Evolutionary conservation across 2,888 invertebrate species (phyloP).

Genomic region (Dasysyrphus albostriatus): DNA sequence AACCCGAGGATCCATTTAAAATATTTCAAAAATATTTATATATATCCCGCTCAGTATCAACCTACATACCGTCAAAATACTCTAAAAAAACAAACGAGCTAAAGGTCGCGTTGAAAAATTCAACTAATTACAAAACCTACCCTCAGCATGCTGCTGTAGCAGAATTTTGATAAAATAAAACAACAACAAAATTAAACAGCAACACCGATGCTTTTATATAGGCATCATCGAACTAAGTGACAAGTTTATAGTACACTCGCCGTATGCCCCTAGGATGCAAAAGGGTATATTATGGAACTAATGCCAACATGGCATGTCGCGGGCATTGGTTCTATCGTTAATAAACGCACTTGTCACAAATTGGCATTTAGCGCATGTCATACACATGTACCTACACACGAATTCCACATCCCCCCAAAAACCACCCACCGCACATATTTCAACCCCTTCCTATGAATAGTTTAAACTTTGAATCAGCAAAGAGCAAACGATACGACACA

Average conservation of each 20-base stretch:
- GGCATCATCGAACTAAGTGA: constrained; percentile 46
- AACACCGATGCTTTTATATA: constrained; percentile 38
- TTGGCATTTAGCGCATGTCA: constrained; percentile 75
- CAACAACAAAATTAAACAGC: constrained; percentile 32
- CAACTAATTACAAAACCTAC: constrained; percentile 67
- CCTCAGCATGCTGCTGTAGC: not conserved
- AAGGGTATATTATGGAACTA: constrained; percentile 24
- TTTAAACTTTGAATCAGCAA: constrained; percentile 66
- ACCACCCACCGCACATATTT: constrained; percentile 37
- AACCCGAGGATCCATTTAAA: constrained; percentile 68
- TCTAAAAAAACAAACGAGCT: constrained; percentile 25
- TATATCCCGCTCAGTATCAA: not conserved
- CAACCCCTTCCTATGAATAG: constrained; percentile 35
- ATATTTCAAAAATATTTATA: constrained; percentile 52
- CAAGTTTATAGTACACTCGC: constrained; percentile 14
- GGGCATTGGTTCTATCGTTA: constrained; percentile 27
- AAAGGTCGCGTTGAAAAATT: constrained; percentile 68
- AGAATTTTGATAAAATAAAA: constrained; percentile 11
- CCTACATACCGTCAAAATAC: constrained; percentile 30
- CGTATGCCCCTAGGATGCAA: constrained; percentile 23
- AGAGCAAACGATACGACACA: constrained; percentile 35
- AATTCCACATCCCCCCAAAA: constrained; percentile 3
- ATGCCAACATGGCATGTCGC: constrained; percentile 48
- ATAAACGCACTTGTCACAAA: constrained; percentile 74
- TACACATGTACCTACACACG: constrained; percentile 48